These are phyloP conservation scores for Thysanoteuthis rhombus DNA, from an alignment of 2,888 invertebrate genomes.

Conservation along the genomic window DNA sequence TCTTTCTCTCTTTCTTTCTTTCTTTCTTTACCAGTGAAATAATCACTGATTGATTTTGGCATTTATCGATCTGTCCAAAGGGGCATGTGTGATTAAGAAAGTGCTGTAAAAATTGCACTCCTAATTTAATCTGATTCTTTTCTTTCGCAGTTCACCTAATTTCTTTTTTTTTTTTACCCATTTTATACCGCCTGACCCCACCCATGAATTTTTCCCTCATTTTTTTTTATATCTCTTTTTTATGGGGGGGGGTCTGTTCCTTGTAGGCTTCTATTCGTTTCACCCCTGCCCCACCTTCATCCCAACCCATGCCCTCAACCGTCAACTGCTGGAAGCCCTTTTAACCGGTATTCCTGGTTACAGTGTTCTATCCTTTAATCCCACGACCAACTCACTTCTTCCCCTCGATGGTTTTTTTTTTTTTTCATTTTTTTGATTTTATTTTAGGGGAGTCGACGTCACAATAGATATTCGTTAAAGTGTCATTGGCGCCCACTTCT, in stretches of 20 bases:
- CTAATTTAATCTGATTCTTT: not conserved
- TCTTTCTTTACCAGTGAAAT: not conserved
- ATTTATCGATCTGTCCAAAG: not conserved
- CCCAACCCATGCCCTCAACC: not conserved
- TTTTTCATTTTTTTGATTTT: too few species aligned
- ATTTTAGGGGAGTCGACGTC: not conserved
- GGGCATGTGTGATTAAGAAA: not conserved
- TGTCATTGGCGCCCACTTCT: not conserved
- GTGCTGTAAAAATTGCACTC: not conserved
- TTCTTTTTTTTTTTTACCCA: not conserved
- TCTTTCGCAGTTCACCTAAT: not conserved
- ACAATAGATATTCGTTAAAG: not conserved
- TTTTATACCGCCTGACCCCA: not conserved
- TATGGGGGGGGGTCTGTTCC: too few species aligned
- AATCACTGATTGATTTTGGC: not conserved
- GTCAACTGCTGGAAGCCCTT: constrained; percentile 12
- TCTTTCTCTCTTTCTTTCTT: too few species aligned
- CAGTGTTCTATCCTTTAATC: not conserved
- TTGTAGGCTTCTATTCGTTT: not conserved
- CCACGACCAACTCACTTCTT: not conserved
- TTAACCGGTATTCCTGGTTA: constrained; percentile 12
- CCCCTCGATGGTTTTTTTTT: not conserved
- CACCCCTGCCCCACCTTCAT: not conserved
- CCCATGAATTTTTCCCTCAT: not conserved
- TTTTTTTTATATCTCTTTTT: not conserved